Base-by-base conservation (phyloP, 2,888 invertebrate genomes). In the Deroplatys truncata region DNA sequence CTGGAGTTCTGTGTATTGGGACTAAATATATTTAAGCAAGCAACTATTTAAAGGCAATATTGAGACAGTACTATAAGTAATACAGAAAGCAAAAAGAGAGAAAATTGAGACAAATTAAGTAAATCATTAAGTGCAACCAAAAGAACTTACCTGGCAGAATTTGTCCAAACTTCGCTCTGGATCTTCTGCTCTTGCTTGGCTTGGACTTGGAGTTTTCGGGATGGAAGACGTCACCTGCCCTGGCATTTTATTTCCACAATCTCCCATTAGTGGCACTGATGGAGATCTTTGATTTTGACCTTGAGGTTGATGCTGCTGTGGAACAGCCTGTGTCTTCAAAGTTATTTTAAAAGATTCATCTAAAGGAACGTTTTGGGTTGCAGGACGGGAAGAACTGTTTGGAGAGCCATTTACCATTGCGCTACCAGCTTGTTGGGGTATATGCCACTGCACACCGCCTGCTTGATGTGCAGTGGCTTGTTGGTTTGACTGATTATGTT, bases 141-240 rank as follows among this genome's bases (percentile, higher is more conserved):
- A 43, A 13, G 43, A 43, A 43, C 9, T 25, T 90, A 92, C 92
- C 91, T 92, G 97, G 93, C 97, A 97, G 93, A 97, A 97, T 93
- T 97, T 97, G 93, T 97, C 97, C 92, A 98, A 94, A 91, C 95
- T 95, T 91, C 95, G 95, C 90, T 96, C 96, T 82, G 96, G 95
- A 92, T 96, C 96, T 91, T 94, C 94, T 92, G 95, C 94, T 90
- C 93, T 94, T 92, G 93, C 89, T 82, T 90, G 89, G 35, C 90
- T 96, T 89, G 97, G 97, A 93, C 97, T 97, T 90, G 97, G 97
- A 91, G 97, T 97, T 95, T 97, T 97, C 91, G 97, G 97, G 94
- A 97, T 97, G 91, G 97, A 97, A 91, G 97, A 97, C 90, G 97
- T 96, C 91, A 96, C 96, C 90, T 89, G 89, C 28, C 86, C 86